Evolutionary conservation across 2,113 vertebrate genomes (phyloP).

Genomic region (Corvus moneduloides): DNA sequence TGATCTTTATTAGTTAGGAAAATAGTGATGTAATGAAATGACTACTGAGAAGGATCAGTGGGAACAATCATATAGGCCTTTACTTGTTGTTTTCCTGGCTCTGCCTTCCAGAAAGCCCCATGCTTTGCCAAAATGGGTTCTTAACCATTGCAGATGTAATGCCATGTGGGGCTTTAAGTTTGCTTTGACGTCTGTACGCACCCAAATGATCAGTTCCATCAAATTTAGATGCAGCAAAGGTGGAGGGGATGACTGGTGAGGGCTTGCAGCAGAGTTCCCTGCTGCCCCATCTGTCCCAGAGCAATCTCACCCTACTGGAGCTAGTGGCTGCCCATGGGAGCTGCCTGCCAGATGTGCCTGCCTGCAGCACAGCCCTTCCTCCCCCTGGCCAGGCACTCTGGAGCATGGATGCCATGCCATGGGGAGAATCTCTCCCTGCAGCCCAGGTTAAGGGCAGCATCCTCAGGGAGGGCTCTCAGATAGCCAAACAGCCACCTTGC

Average conservation of each 20-base stretch:
- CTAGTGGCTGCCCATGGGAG: not conserved
- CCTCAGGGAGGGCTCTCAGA: accelerated
- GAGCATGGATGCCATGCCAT: not conserved
- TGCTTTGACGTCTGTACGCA: not conserved
- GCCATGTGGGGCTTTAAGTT: not conserved
- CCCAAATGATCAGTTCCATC: not conserved
- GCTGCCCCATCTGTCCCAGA: accelerated
- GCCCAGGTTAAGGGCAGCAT: not conserved
- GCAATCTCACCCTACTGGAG: not conserved
- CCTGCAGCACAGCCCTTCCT: not conserved
- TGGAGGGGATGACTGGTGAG: accelerated
- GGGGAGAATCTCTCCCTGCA: not conserved
- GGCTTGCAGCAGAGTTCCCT: not conserved
- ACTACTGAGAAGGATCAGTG: not conserved
- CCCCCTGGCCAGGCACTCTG: not conserved
- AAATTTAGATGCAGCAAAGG: not conserved
- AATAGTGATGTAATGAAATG: conserved; percentile 14
- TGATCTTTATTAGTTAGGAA: conserved; percentile 29
- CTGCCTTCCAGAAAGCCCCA: not conserved
- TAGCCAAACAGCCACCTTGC: accelerated
- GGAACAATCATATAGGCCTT: not conserved
- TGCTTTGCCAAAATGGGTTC: not conserved
- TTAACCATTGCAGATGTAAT: not conserved
- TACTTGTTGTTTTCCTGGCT: not conserved
- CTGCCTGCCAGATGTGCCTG: not conserved